Percentiles rank a stretch among this genome's conserved stretches.
Conservation (phyloP, 2,113 vertebrate genomes). For the Neopipo cinnamomea region DNA sequence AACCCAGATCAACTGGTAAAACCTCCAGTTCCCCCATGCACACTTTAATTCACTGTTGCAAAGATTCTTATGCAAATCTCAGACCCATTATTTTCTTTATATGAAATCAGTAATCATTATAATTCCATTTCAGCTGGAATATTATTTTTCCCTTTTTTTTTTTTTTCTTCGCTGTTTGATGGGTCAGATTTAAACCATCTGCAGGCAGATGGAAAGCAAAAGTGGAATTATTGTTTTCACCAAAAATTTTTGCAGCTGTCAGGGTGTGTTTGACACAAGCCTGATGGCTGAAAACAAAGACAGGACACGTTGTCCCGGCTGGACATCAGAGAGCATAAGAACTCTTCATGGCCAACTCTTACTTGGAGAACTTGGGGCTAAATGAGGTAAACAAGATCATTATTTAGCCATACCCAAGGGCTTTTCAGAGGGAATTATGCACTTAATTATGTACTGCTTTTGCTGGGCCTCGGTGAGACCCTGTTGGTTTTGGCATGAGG, state of each 20-base stretch:
- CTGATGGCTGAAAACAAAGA: slow-evolving; percentile 69
- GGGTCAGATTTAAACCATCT: slow-evolving; percentile 81
- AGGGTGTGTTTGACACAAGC: slow-evolving; percentile 71
- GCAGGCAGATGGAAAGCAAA: slow-evolving; percentile 75
- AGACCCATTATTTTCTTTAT: slow-evolving; percentile 24
- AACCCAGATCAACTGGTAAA: not conserved
- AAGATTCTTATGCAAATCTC: slow-evolving; percentile 9
- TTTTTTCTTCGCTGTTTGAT: slow-evolving; percentile 7
- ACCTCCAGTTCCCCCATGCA: not conserved
- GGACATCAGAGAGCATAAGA: slow-evolving; percentile 10
- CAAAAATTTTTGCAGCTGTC: slow-evolving; percentile 79
- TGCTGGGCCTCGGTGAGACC: not conserved
- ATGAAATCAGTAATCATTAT: slow-evolving; percentile 34
- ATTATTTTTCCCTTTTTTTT: not conserved
- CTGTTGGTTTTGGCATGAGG: not conserved
- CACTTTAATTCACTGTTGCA: slow-evolving; percentile 6
- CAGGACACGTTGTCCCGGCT: slow-evolving; percentile 52
- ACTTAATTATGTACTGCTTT: not conserved
- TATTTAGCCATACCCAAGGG: not conserved
- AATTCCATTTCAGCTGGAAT: slow-evolving; percentile 59
- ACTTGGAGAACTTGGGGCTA: slow-evolving; percentile 35
- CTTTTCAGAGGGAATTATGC: not conserved
- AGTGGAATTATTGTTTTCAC: slow-evolving; percentile 74
- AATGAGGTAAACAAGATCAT: slow-evolving; percentile 46
- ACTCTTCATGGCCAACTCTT: slow-evolving; percentile 3